Conservation (phyloP, 2,113 vertebrate genomes). For the Scytalopus superciliaris region DNA sequence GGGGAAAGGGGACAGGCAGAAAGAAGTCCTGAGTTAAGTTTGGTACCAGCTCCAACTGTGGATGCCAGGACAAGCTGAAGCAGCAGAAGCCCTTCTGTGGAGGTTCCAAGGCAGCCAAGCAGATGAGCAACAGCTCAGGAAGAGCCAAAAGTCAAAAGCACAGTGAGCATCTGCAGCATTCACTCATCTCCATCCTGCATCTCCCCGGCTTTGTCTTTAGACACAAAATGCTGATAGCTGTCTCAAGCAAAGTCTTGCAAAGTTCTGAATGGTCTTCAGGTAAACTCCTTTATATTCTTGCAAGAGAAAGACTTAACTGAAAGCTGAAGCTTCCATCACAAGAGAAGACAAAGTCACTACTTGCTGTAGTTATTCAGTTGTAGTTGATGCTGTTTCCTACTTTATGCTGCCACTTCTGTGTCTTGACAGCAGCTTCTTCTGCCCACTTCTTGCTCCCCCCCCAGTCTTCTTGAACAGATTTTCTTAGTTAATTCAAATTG, state of each 20-base stretch:
- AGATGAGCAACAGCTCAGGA: not conserved
- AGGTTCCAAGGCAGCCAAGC: not conserved
- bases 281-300: not conserved
- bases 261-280: not conserved
- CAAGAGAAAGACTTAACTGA: not conserved
- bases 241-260: not conserved
- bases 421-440: not conserved
- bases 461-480: not conserved
- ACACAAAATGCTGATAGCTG: not conserved
- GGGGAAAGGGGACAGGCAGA: not conserved
- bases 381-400: not conserved
- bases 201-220: not conserved
- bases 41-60: not conserved
- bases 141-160: not conserved
- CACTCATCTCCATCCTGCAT: accelerated
- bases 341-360: not conserved
- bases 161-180: not conserved
- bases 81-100: not conserved
- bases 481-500: not conserved
- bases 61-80: not conserved
- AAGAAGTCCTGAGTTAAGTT: not conserved
- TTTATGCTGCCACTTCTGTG: not conserved
- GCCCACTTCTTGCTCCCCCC: accelerated
- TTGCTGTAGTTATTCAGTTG: not conserved
- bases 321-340: not conserved